Evolutionary conservation across 92 coral and sea anemone genomes (phyloP).

Genomic region (Porites cylindrica): DNA sequence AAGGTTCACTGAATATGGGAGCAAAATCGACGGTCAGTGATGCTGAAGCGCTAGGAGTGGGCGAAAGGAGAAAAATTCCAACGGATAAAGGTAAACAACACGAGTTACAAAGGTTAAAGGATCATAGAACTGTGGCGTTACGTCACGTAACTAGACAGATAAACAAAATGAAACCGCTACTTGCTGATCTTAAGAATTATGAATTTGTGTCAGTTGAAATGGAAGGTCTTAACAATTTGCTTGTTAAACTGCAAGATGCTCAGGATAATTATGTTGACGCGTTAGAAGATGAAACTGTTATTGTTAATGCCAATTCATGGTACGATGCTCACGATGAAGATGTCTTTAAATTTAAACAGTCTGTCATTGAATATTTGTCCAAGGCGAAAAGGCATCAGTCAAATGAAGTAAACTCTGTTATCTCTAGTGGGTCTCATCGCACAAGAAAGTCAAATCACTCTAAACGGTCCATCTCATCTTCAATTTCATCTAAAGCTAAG

Average conservation of each 20-base stretch:
- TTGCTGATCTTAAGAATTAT: constrained; percentile 21
- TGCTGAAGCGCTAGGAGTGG: too few relatives aligned
- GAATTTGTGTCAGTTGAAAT: constrained; percentile 53
- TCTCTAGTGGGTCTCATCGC: constrained; percentile 1
- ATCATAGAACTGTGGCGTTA: constrained; percentile 13
- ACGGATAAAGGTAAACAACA: too few relatives aligned
- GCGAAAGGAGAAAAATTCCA: too few relatives aligned
- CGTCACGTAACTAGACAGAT: constrained; percentile 43
- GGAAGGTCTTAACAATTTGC: constrained; percentile 36
- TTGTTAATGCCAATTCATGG: constrained; percentile 48
- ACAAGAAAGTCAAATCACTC: constrained; percentile 38
- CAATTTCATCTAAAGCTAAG: too few relatives aligned
- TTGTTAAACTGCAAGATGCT: constrained; percentile 31
- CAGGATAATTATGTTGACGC: constrained; percentile 26
- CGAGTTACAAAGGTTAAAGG: neutral
- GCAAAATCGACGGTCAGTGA: too few relatives aligned
- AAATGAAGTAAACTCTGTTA: too few relatives aligned
- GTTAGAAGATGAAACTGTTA: neutral
- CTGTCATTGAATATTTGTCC: constrained; percentile 39
- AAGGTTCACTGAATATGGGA: too few relatives aligned
- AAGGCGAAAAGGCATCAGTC: constrained; percentile 35
- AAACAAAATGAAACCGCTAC: constrained; percentile 54
- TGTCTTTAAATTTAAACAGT: constrained; percentile 43
- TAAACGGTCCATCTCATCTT: neutral
- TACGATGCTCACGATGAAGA: constrained; percentile 39